These are phyloP conservation scores for Eremobia ochroleuca DNA, from an alignment of 2,888 invertebrate species.

Conservation along the genomic window DNA sequence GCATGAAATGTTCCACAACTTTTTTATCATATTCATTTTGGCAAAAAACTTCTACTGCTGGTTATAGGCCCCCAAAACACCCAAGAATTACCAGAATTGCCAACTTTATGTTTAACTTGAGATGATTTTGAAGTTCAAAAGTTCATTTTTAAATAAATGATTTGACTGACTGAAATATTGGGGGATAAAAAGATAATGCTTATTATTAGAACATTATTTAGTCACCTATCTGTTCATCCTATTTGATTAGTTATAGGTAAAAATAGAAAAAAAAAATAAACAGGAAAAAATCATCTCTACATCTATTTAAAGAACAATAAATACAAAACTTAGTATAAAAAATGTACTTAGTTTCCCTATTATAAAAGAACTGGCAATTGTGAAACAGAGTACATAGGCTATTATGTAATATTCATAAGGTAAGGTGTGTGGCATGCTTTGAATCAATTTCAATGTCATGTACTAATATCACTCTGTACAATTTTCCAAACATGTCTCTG, in stretches of 20 bases:
- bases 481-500: neutral
- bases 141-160: neutral
- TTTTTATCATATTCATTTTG: too few relatives aligned
- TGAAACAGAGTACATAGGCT: conserved; percentile 11
- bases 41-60: too few relatives aligned
- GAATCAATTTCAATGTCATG: conserved; percentile 49
- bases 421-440: conserved; percentile 17
- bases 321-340: neutral
- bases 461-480: neutral
- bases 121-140: neutral
- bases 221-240: neutral
- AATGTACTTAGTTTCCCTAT: neutral
- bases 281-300: neutral
- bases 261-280: neutral
- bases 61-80: too few relatives aligned
- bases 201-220: neutral
- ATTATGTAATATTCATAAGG: conserved; percentile 52
- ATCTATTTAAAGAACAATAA: neutral
- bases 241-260: neutral
- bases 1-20: neutral
- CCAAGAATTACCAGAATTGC: neutral
- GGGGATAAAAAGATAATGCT: neutral
- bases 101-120: neutral
- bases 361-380: conserved; percentile 1
- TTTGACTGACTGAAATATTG: neutral